Evolutionary conservation across 1,140 invertebrate species (phyloP).

Genomic region (Apocrypta bakeri): DNA sequence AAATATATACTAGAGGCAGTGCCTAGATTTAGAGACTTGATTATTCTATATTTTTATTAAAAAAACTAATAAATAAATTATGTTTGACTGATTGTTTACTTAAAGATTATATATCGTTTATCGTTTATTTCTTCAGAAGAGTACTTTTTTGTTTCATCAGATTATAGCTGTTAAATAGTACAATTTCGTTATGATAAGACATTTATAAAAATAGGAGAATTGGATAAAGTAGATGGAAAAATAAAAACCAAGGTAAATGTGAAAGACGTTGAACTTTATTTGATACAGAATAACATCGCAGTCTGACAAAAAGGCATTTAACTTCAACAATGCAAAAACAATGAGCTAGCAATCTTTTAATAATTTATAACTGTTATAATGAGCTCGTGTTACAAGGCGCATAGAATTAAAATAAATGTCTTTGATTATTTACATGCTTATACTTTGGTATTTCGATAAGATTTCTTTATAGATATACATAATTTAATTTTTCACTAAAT

Average conservation of each 20-base stretch:
- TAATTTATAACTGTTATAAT: slow-evolving; percentile 47
- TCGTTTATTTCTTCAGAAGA: too few relatives aligned
- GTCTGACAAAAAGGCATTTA: slow-evolving; percentile 42
- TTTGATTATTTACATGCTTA: slow-evolving; percentile 65
- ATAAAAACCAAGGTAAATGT: slow-evolving; percentile 50
- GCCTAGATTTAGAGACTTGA: slow-evolving; percentile 7
- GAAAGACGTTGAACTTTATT: slow-evolving; percentile 66
- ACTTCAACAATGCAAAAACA: slow-evolving; percentile 46
- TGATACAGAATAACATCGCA: slow-evolving; percentile 58
- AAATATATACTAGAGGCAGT: slow-evolving; percentile 5
- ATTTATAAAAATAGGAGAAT: background rate
- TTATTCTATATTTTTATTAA: slow-evolving; percentile 21
- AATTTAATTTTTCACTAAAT: slow-evolving; percentile 53
- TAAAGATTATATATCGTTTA: too few relatives aligned
- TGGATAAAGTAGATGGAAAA: background rate
- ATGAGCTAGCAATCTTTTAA: slow-evolving; percentile 39
- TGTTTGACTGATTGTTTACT: too few relatives aligned
- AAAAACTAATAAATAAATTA: slow-evolving; percentile 22
- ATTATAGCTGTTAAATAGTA: background rate
- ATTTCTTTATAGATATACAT: slow-evolving; percentile 60
- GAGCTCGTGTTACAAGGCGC: slow-evolving; percentile 33
- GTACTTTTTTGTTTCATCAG: background rate
- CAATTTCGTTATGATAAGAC: background rate
- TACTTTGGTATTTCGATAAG: slow-evolving; percentile 70
- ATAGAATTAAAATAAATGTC: slow-evolving; percentile 62